Evolutionary conservation across 2,888 invertebrate species (phyloP).

Genomic region (Tetranychus piercei): DNA sequence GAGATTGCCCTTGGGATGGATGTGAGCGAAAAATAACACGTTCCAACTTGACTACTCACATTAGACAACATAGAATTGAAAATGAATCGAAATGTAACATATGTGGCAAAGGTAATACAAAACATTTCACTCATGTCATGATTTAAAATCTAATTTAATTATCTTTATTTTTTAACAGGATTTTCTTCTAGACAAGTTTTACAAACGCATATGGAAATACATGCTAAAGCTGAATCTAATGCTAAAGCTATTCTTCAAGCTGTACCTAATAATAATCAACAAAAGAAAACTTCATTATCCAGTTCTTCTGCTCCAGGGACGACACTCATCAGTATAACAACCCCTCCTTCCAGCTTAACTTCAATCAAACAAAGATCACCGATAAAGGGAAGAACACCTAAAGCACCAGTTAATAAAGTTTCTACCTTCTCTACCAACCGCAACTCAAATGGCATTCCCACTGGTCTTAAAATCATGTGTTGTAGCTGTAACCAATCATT

Average conservation of each 20-base stretch:
- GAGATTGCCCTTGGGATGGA: conserved; percentile 27
- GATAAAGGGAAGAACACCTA: neutral
- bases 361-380: neutral
- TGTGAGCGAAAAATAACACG: conserved; percentile 27
- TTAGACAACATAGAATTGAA: conserved; percentile 27
- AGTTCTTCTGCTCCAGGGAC: conserved; percentile 7
- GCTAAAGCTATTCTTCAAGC: conserved; percentile 13
- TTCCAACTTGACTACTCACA: conserved; percentile 27
- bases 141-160: neutral
- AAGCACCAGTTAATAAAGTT: neutral
- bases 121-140: neutral
- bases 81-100: conserved; percentile 26
- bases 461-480: conserved; percentile 7
- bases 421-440: neutral
- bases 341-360: conserved; percentile 7
- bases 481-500: conserved; percentile 12
- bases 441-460: conserved; percentile 8
- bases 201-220: conserved; percentile 13
- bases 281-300: neutral
- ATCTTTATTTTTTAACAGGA: conserved; percentile 5
- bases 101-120: conserved; percentile 25
- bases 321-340: conserved; percentile 13
- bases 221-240: conserved; percentile 13
- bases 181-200: conserved; percentile 6
- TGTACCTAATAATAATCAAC: neutral